Evolutionary conservation across 1,140 invertebrate genomes (phyloP).

Genomic region (Pachyrhynchus sulphureomaculatus): DNA sequence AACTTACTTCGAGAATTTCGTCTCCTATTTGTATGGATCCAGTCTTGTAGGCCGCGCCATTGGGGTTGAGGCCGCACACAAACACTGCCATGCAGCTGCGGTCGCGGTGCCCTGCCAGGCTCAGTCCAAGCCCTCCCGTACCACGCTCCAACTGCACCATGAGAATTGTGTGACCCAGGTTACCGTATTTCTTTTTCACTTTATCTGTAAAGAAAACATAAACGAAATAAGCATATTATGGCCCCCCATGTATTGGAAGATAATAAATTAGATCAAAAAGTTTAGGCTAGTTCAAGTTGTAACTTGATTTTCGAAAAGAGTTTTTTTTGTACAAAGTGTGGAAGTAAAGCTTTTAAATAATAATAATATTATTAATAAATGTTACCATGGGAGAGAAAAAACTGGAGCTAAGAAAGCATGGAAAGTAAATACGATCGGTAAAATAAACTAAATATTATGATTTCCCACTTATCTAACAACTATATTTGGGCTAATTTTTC

Average conservation of each 20-base stretch:
- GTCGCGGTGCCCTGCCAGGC: conserved; percentile 91
- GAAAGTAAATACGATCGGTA: no score
- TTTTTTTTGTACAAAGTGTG: not conserved
- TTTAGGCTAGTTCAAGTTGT: no score
- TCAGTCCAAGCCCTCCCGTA: conserved; percentile 74
- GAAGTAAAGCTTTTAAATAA: not conserved
- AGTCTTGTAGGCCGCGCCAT: conserved; percentile 74
- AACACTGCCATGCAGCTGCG: conserved; percentile 94
- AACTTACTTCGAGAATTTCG: conserved; percentile 87
- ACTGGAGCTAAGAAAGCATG: no score
- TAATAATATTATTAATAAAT: no score
- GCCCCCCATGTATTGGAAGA: no score
- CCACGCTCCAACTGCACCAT: conserved; percentile 72
- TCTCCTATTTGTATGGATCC: conserved; percentile 86
- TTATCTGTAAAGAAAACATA: conserved; percentile 69
- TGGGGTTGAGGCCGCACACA: conserved; percentile 92
- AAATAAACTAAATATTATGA: no score
- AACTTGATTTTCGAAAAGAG: not conserved
- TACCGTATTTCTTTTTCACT: conserved; percentile 87
- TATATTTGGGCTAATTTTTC: no score
- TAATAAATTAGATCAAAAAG: no score
- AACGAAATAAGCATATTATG: no score
- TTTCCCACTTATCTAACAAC: no score
- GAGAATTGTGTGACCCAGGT: conserved; percentile 67
- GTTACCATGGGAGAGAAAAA: no score